Percentiles rank a stretch among this genome's conserved stretches.
Conservation (phyloP, 2,888 invertebrate genomes). For the Nezara viridula region DNA sequence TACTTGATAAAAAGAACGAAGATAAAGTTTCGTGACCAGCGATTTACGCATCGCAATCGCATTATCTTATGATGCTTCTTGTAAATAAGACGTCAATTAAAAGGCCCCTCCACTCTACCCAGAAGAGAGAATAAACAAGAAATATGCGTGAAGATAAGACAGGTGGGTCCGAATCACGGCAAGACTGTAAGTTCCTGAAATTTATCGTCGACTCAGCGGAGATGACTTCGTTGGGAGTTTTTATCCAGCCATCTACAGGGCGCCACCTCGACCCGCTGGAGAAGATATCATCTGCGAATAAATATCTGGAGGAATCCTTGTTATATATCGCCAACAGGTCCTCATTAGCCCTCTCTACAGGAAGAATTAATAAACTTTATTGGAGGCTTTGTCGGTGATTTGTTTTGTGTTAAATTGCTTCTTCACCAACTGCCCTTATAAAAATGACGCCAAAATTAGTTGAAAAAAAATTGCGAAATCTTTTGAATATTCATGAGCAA, state of each 20-base stretch:
- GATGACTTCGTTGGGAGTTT: constrained; percentile 25
- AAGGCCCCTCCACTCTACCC: background rate
- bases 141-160: constrained; percentile 2
- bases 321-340: background rate
- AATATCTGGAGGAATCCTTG: background rate
- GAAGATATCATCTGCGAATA: constrained; percentile 32
- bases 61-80: background rate
- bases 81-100: constrained; percentile 3
- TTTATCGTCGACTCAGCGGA: background rate
- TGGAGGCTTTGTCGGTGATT: background rate
- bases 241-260: constrained; percentile 20
- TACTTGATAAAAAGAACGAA: background rate
- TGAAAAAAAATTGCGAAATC: background rate
- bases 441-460: background rate
- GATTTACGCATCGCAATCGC: background rate
- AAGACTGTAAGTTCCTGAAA: constrained; percentile 26
- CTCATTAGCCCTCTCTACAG: background rate
- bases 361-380: constrained; percentile 19
- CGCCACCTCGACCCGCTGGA: background rate
- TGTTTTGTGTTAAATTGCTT: background rate
- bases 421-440: background rate
- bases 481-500: background rate
- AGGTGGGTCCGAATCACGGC: constrained; percentile 35
- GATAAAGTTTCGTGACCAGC: background rate
- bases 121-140: constrained; percentile 1